A percentile compares a stretch with the other conserved stretches of the same genome.
Evolutionary conservation across 2,113 vertebrate species (phyloP).

Genomic region (human): GRCh38 chr2:148210001-148210500

Average conservation of each 20-base stretch:
- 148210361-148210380: not conserved
- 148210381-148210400: not conserved
- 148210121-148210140: not conserved
- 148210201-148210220: not conserved
- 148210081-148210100: not conserved
- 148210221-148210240: not conserved
- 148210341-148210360: not conserved
- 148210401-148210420: not conserved
- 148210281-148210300: not conserved
- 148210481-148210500: not conserved
- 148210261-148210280: not conserved
- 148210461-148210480: not conserved
- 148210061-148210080: conserved; percentile 34
- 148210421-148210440: not conserved
- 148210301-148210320: not conserved
- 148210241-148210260: not conserved
- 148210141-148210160: conserved; percentile 41
- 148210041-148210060: not conserved
- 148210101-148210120: not conserved
- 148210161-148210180: not conserved
- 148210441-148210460: not conserved
- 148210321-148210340: not conserved
- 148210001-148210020: not conserved
- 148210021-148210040: not conserved
- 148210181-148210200: not conserved